Evolutionary conservation across 2,797 vertebrate species (phyloP).

Genomic region (Falco biarmicus): DNA sequence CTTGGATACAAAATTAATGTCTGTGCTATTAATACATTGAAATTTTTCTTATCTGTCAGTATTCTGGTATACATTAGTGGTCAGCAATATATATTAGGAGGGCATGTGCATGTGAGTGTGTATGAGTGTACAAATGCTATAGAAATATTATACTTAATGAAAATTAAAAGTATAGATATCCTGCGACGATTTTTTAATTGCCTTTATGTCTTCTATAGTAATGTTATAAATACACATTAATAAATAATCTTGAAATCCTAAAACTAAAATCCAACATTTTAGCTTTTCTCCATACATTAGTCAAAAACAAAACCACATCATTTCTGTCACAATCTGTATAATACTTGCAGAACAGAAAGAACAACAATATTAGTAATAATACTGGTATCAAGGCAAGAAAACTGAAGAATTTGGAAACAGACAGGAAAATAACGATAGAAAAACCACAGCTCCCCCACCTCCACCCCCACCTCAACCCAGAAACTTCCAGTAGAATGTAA

Average conservation of each 20-base stretch:
- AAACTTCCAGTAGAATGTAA: background rate
- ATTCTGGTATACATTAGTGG: background rate
- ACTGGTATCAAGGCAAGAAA: background rate
- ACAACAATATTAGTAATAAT: background rate
- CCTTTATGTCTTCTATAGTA: background rate
- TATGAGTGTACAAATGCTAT: background rate
- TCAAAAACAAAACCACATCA: background rate
- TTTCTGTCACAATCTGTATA: background rate
- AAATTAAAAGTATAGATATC: background rate
- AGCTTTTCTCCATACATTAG: background rate
- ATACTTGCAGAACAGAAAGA: background rate
- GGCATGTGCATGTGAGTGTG: rapidly evolving
- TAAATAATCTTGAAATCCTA: background rate
- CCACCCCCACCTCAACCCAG: background rate
- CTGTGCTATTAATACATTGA: background rate
- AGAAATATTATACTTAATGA: background rate
- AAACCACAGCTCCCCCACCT: background rate
- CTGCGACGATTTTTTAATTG: background rate
- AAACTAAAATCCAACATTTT: background rate
- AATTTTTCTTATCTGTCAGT: background rate
- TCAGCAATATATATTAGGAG: background rate
- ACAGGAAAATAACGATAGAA: background rate
- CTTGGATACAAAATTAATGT: background rate
- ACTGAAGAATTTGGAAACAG: background rate
- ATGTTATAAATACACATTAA: background rate